These are phyloP conservation scores for Argya squamiceps DNA, from an alignment of 2,797 vertebrate genomes.

Conservation along the genomic window DNA sequence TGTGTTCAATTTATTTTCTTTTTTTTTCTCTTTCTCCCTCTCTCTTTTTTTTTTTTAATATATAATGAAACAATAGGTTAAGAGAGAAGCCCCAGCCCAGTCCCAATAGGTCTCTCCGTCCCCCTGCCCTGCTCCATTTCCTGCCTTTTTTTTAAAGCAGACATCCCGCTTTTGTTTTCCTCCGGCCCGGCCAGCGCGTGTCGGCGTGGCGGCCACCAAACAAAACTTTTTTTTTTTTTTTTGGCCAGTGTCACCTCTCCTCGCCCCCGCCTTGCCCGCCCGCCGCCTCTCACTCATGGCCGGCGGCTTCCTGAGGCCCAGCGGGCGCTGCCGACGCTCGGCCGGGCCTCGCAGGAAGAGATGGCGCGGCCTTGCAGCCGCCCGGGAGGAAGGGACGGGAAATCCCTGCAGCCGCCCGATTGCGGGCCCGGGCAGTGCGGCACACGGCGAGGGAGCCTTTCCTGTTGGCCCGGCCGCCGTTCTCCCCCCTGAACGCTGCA, in stretches of 20 bases:
- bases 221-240: constrained; percentile 28
- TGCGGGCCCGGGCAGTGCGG: constrained; percentile 53
- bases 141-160: constrained; percentile 71
- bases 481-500: constrained; percentile 55
- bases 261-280: background rate
- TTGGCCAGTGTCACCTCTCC: constrained; percentile 55
- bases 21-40: background rate
- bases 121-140: constrained; percentile 75
- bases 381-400: constrained; percentile 69
- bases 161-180: constrained; percentile 84
- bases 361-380: constrained; percentile 60
- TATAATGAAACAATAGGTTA: constrained; percentile 76
- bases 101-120: constrained; percentile 60
- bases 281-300: background rate
- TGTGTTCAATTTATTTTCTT: constrained; percentile 57
- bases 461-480: constrained; percentile 82
- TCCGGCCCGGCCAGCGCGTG: constrained; percentile 72
- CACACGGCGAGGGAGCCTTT: constrained; percentile 86
- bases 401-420: constrained; percentile 78
- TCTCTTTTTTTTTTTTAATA: background rate
- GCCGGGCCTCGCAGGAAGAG: constrained; percentile 73
- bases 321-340: background rate
- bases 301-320: constrained; percentile 65
- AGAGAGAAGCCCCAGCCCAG: constrained; percentile 43
- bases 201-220: constrained; percentile 65